Evolutionary conservation across 2,113 vertebrate species (phyloP), one percentile per base, ranked within the genome.

Genomic region (Takifugu bimaculatus): DNA sequence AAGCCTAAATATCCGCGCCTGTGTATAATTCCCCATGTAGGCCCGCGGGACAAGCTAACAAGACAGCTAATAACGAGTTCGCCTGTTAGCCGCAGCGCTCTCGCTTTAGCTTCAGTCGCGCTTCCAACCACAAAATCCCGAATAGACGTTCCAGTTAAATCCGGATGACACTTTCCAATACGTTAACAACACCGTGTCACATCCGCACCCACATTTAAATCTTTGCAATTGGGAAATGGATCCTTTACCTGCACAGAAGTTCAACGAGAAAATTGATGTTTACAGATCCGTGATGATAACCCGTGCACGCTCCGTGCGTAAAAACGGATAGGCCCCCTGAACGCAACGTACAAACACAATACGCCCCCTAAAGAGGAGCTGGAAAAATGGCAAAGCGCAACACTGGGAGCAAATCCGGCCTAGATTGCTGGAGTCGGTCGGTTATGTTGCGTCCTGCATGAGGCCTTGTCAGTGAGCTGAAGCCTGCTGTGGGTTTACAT

Each of bases 401-500:
- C 29, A 51, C 57, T 13, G 59, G 63, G 26, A 58, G 57, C 52
- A 60, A 81, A 66, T 65, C 71, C n/a, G 67, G 79, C 56, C 74
- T 39, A 65, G 60, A 80, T 77, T 66, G 79, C 77, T 79, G 82
- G 78, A 81, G 73, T 76, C 20, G 10, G 26, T 81, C 65, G 63
- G 76, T 78, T 84, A 80, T 76, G 76, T 86, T 81, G 84, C 77
- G 72, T 83, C 79, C 81, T 79, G 80, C 77, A 86, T 86, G 83
- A 83, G 81, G 85, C 87, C 88, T 85, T 80, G 80, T 86, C 68
- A 77, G 75, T 82, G 82, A 84, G 75, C 78, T 85, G 80, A 63
- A 84, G 87, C 87, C 88, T 84, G 87, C 84, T 85, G 84, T 80
- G 84, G 87, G 82, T 86, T 80, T 88, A 85, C 81, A 87, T 84